phyloP scores from a whole-genome alignment of 2,888 invertebrate genomes.

The Erebia ligea region DNA sequence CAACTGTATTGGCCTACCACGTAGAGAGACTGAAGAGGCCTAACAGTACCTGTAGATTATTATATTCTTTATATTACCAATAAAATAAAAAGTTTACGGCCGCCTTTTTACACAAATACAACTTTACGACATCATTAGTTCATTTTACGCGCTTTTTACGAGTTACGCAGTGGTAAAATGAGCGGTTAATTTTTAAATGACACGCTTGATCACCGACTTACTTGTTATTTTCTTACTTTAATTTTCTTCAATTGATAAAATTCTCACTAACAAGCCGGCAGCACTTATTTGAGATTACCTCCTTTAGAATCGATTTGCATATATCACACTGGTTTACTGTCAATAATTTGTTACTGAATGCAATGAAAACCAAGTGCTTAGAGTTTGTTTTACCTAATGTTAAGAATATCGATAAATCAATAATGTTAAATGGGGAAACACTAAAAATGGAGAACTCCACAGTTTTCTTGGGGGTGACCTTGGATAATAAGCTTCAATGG shows the following conservation, averaged over 20 bases:
- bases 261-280: not conserved
- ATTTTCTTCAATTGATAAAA: not conserved
- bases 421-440: too few species aligned
- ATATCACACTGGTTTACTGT: too few species aligned
- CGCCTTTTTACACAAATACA: slow-evolving; percentile 29
- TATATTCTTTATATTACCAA: slow-evolving; percentile 23
- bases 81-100: slow-evolving; percentile 27
- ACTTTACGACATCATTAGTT: slow-evolving; percentile 45
- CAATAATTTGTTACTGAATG: too few species aligned
- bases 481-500: too few species aligned
- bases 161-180: slow-evolving; percentile 38
- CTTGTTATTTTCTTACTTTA: slow-evolving; percentile 14
- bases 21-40: not conserved
- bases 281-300: too few species aligned
- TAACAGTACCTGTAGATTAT: slow-evolving; percentile 1
- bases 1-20: too few species aligned
- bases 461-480: too few species aligned
- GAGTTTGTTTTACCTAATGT: too few species aligned
- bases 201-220: slow-evolving; percentile 19
- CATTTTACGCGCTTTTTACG: slow-evolving; percentile 44
- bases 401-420: too few species aligned
- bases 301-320: too few species aligned
- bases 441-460: too few species aligned
- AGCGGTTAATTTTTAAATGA: slow-evolving; percentile 35
- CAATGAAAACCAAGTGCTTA: too few species aligned